Conservation (phyloP, 2,113 vertebrate species). For the Eurypyga helias region DNA sequence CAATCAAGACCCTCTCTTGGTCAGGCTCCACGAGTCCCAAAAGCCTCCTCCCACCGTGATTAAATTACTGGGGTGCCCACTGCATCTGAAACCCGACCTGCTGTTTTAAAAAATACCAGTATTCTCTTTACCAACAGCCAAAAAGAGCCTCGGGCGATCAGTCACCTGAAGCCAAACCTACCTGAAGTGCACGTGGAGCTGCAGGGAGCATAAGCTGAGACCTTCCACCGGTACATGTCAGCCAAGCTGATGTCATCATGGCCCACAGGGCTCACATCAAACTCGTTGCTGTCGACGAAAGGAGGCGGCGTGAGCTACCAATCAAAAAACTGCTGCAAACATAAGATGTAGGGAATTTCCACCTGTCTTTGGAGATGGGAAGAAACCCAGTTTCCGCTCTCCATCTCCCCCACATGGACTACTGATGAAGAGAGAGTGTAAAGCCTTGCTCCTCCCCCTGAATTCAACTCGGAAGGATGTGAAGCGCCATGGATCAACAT, state of each 20-base stretch:
- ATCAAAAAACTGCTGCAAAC: not conserved
- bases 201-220: conserved; percentile 90
- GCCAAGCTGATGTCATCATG: conserved; percentile 83
- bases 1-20: not conserved
- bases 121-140: not conserved
- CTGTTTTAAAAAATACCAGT: not conserved
- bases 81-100: not conserved
- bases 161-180: conserved; percentile 53
- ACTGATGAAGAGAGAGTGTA: not conserved
- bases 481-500: not conserved
- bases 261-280: conserved; percentile 77
- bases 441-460: not conserved
- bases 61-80: not conserved
- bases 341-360: not conserved
- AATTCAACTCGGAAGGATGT: not conserved
- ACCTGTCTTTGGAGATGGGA: not conserved
- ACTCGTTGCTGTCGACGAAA: conserved; percentile 81
- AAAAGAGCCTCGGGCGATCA: rapidly evolving
- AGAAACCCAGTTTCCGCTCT: not conserved
- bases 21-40: not conserved
- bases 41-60: not conserved
- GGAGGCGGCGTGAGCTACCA: not conserved
- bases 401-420: not conserved
- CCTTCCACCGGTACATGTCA: conserved; percentile 91
- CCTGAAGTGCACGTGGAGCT: conserved; percentile 92